Base-by-base conservation (phyloP, 37 sponge, comb jelly and placozoan species). In the Agelas oroides region DNA sequence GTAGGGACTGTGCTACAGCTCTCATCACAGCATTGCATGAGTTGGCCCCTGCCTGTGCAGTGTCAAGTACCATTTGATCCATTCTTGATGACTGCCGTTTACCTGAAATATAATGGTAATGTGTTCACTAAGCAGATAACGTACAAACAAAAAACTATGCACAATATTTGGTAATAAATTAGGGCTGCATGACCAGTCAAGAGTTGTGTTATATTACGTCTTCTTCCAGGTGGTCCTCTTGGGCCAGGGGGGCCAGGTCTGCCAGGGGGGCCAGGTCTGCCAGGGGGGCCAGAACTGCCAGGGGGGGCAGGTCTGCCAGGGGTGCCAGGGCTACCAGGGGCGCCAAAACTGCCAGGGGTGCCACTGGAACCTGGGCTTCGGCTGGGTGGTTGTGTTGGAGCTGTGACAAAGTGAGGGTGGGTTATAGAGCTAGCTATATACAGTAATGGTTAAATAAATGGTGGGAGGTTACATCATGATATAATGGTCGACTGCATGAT, bases 21-120 rank as follows among this genome's bases (percentile, higher is more conserved):
- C 75, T 54, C 1, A 75, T 59, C 17, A 75, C 59, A 56, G 75
- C 75, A 57, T 75, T 75, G 59, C 75, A 75, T 1, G 75, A 75
- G 33, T 75, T 75, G 75, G 37, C 75, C n/a, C 75, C 37, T 35
- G 32, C 33, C 30, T 32, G 19, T 19, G 68, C 68, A 28, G 28
- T 30, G 32, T 28, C 68, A 19, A 31, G 11, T 19, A 67, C 68
- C 19, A 24, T 30, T 5, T 31, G 68, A 67, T 30, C 33, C 19
- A 67, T 24, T 1, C 14, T 2, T 19, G 68, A 34, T 32, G 19
- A 46, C 8, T 46, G 46, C 46, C 46, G 46, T 46, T 46, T 46
- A 46, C 46, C 46, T 46, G 46, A 8, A 46, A 46, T 46, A 46
- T 46, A 46, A 46, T 12, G 6, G 46, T 46, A 46, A 8, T 46